A percentile compares a stretch with the other conserved stretches of the same genome.
Conservation (phyloP, 1,140 invertebrate species). For the Drosophila baimaii region DNA sequence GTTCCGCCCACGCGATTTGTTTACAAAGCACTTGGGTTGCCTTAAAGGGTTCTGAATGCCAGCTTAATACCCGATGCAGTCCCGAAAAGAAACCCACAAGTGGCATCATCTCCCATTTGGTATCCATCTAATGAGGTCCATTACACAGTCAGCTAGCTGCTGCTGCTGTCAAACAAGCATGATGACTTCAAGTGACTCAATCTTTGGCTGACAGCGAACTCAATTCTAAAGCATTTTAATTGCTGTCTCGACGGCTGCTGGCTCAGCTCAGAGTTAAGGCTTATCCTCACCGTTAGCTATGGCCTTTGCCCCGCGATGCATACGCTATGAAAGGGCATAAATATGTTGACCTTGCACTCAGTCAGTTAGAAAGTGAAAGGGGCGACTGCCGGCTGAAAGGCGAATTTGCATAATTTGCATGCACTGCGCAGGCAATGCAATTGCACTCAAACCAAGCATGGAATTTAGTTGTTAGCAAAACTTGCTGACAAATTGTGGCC, state of each 20-base stretch:
- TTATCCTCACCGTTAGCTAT: slow-evolving; percentile 10
- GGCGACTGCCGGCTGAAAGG: slow-evolving; percentile 20
- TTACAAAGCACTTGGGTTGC: slow-evolving; percentile 31
- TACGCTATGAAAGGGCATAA: slow-evolving; percentile 41
- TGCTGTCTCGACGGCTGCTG: slow-evolving; percentile 41
- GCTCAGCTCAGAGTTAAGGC: too few relatives aligned
- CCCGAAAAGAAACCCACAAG: slow-evolving; percentile 20
- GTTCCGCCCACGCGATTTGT: background rate
- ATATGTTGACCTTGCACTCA: slow-evolving; percentile 76
- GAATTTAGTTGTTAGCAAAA: slow-evolving; percentile 69
- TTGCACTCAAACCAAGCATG: slow-evolving; percentile 52
- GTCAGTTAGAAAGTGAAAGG: slow-evolving; percentile 70
- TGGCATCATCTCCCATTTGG: slow-evolving; percentile 18
- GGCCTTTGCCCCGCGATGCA: slow-evolving; percentile 9
- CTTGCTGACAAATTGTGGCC: slow-evolving; percentile 72
- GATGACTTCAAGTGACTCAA: slow-evolving; percentile 52
- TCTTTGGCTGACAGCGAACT: slow-evolving; percentile 48
- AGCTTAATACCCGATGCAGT: background rate
- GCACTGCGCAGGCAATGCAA: slow-evolving; percentile 33
- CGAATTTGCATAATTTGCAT: slow-evolving; percentile 77
- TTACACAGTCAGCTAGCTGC: slow-evolving; percentile 23
- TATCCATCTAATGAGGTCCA: slow-evolving; percentile 48
- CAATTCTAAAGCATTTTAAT: slow-evolving; percentile 64
- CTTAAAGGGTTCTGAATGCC: slow-evolving; percentile 7
- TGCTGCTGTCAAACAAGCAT: slow-evolving; percentile 49